phyloP scores from a whole-genome alignment of 2,113 vertebrate species.

The Phalacrocorax carbo region DNA sequence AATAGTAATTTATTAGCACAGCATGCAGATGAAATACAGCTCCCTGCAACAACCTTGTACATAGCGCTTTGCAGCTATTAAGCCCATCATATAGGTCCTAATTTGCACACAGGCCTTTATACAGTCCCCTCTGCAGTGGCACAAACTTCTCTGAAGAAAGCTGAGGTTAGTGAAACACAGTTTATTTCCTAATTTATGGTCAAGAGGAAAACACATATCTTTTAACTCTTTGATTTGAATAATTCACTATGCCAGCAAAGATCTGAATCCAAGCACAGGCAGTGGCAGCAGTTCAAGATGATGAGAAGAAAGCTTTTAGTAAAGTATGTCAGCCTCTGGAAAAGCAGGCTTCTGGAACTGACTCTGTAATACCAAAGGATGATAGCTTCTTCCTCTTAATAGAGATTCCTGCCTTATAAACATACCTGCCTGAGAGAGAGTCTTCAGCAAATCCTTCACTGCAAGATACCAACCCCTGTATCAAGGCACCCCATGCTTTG shows the following conservation, averaged over 20 bases:
- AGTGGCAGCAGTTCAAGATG: not conserved
- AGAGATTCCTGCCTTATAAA: not conserved
- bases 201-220: not conserved
- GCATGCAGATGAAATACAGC: not conserved
- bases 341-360: not conserved
- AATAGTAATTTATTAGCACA: not conserved
- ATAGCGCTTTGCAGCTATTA: not conserved
- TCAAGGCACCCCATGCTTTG: not conserved
- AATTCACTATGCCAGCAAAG: not conserved
- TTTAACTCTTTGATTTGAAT: not conserved
- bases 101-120: not conserved
- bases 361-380: not conserved
- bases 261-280: not conserved
- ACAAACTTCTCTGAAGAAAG: not conserved
- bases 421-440: not conserved
- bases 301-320: not conserved
- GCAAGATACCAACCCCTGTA: not conserved
- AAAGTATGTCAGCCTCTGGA: not conserved
- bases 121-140: not conserved
- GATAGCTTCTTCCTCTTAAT: not conserved
- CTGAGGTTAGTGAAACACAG: not conserved
- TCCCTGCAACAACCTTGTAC: not conserved
- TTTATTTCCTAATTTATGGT: not conserved
- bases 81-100: not conserved
- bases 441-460: not conserved